A percentile compares a stretch with the other conserved stretches of the same genome.
Evolutionary conservation across 2,797 vertebrate genomes (phyloP).

Genomic region (Fringilla coelebs): DNA sequence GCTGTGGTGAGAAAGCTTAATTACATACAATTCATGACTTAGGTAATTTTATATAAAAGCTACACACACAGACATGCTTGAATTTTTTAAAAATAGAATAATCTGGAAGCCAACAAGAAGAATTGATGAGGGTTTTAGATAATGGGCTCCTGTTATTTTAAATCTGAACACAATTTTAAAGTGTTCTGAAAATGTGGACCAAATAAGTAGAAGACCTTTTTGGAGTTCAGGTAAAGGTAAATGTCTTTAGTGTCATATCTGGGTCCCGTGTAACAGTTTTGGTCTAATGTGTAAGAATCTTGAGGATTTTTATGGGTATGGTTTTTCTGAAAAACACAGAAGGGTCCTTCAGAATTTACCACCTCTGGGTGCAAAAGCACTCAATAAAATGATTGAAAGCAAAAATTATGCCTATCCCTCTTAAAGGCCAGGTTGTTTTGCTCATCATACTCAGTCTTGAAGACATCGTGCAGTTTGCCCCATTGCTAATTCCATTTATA

Average conservation of each 20-base stretch:
- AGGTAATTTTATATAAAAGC: neutral
- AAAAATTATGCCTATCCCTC: neutral
- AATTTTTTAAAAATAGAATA: neutral
- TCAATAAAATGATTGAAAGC: neutral
- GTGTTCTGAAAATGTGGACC: neutral
- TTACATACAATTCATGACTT: neutral
- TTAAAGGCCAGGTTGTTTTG: neutral
- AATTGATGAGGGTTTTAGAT: neutral
- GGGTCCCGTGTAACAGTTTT: neutral
- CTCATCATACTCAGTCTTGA: neutral
- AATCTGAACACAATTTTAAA: neutral
- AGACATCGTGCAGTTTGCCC: neutral
- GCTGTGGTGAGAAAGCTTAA: neutral
- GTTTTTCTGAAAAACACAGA: neutral
- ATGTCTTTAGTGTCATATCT: neutral
- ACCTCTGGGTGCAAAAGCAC: neutral
- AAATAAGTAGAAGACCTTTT: neutral
- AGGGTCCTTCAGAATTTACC: neutral
- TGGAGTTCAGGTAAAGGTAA: neutral
- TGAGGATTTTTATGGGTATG: neutral
- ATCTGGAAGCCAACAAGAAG: neutral
- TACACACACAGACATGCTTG: neutral
- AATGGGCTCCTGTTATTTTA: neutral
- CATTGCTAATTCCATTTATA: conserved; percentile 9
- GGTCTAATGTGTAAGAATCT: neutral